Conservation (phyloP, 2,888 invertebrate species). For the Pheosia tremula region DNA sequence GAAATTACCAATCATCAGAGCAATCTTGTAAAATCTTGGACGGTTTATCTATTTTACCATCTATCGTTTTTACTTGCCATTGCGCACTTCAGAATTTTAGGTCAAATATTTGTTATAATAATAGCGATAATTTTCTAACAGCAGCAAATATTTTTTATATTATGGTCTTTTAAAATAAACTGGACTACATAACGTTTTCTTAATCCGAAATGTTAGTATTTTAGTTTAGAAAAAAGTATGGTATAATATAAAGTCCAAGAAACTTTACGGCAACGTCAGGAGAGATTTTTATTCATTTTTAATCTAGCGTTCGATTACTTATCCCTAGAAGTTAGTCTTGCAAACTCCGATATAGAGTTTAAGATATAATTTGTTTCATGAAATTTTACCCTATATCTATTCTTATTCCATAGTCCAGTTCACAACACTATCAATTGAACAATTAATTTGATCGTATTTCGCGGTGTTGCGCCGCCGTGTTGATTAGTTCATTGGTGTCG, state of each 20-base stretch:
- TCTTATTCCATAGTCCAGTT: not conserved
- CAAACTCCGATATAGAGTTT: no score
- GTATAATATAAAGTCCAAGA: no score
- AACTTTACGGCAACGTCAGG: no score
- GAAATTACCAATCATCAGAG: no score
- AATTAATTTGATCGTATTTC: constrained; percentile 16
- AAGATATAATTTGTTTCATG: not conserved
- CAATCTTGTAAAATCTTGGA: no score
- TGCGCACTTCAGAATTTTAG: not conserved
- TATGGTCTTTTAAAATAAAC: no score
- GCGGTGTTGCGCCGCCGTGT: constrained; percentile 19
- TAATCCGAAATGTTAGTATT: no score
- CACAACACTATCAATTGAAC: not conserved
- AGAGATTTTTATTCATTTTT: no score
- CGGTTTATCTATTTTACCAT: not conserved
- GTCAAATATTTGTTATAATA: not conserved
- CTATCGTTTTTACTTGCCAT: not conserved
- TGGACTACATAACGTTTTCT: no score
- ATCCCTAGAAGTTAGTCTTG: no score
- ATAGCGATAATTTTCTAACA: not conserved
- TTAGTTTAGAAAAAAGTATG: no score
- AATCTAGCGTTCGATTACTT: no score
- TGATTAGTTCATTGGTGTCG: constrained; percentile 35
- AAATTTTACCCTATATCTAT: not conserved
- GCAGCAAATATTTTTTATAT: not conserved